phyloP scores from a whole-genome alignment of 2,797 vertebrate species.

The Diplodus puntazzo region DNA sequence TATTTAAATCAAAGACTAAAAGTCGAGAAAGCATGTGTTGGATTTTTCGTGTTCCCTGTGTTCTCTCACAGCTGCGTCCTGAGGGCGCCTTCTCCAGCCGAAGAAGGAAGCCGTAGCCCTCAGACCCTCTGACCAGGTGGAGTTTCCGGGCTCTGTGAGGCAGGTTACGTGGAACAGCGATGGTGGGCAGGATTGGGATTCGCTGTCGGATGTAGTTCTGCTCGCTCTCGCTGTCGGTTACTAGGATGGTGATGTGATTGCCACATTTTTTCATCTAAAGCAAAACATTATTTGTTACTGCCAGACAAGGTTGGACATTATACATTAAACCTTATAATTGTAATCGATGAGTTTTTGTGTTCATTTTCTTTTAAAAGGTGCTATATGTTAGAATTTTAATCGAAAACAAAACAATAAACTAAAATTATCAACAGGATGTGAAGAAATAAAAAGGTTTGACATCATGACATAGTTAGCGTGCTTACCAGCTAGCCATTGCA shows the following conservation, averaged over 20 bases:
- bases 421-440: no score
- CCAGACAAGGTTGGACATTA: background rate
- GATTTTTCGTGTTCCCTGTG: background rate
- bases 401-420: no score
- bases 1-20: background rate
- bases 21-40: background rate
- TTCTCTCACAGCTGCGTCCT: conserved; percentile 83
- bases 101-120: conserved; percentile 92
- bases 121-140: conserved; percentile 80
- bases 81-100: conserved; percentile 86
- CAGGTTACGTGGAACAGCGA: conserved; percentile 89
- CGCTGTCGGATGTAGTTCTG: conserved; percentile 83
- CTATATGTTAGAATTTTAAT: no score
- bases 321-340: background rate
- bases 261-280: conserved; percentile 89
- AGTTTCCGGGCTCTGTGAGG: conserved; percentile 86
- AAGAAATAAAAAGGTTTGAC: no score
- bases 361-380: background rate
- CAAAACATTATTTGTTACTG: conserved; percentile 1
- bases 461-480: no score
- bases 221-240: conserved; percentile 90
- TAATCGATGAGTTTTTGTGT: background rate
- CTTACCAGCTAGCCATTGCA: no score
- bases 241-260: conserved; percentile 89
- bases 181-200: conserved; percentile 84